phyloP scores from a whole-genome alignment of 2,113 vertebrate species.

The Fulmarus glacialis region DNA sequence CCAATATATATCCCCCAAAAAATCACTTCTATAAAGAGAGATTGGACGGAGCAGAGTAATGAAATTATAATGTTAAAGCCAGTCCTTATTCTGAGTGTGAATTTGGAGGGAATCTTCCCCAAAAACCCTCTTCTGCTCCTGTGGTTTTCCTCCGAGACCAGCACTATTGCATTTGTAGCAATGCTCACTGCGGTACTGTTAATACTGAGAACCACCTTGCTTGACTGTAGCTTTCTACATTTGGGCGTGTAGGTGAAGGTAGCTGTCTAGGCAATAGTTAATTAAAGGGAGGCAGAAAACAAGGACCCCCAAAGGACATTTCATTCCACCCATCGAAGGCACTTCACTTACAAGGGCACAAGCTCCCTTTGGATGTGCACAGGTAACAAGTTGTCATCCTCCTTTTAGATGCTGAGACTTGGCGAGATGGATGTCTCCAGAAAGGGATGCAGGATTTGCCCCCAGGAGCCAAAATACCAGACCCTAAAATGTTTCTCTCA shows the following conservation, averaged over 20 bases:
- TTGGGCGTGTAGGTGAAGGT: fast-evolving
- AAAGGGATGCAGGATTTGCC: background rate
- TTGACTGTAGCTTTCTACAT: background rate
- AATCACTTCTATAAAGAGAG: background rate
- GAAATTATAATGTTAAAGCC: background rate
- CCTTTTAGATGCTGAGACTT: background rate
- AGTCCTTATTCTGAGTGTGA: background rate
- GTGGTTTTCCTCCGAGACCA: background rate
- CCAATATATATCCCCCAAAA: fast-evolving
- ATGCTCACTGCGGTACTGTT: too few relatives aligned
- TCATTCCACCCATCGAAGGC: background rate
- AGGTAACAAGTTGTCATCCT: fast-evolving
- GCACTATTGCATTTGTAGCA: background rate
- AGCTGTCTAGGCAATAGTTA: background rate
- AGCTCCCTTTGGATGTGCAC: background rate
- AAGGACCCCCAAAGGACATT: background rate
- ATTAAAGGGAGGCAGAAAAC: background rate
- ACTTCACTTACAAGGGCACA: background rate
- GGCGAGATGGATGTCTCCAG: background rate
- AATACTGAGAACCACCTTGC: background rate
- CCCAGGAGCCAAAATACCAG: background rate
- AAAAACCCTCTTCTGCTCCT: background rate
- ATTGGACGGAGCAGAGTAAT: background rate
- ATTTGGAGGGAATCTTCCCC: background rate
- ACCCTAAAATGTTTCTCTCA: background rate